phyloP scores from a whole-genome alignment of 2,888 invertebrate genomes.

The Tenthredo notha region DNA sequence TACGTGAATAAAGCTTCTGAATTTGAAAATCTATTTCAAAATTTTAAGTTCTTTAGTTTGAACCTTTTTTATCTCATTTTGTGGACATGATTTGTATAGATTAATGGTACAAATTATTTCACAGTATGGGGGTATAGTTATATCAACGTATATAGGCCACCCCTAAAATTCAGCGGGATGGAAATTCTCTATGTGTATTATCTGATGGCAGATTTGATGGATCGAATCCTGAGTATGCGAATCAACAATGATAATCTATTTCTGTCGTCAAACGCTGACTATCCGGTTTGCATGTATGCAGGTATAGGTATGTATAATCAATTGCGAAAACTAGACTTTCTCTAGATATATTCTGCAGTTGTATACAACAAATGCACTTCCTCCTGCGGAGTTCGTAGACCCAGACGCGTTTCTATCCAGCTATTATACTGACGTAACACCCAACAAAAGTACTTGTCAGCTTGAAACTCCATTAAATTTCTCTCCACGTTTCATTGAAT shows the following conservation, averaged over 20 bases:
- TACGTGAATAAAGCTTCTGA: too few species aligned
- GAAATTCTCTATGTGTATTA: neutral
- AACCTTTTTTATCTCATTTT: too few species aligned
- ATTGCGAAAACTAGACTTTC: neutral
- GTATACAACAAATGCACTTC: slow-evolving; percentile 26
- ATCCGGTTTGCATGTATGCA: neutral
- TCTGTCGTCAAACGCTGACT: neutral
- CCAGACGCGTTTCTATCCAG: slow-evolving; percentile 30
- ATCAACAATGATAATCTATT: neutral
- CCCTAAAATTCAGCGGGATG: neutral
- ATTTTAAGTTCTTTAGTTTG: too few species aligned
- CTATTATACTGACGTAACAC: slow-evolving; percentile 40
- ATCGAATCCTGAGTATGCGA: neutral
- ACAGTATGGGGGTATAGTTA: too few species aligned
- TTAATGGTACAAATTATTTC: too few species aligned
- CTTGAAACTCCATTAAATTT: slow-evolving; percentile 39
- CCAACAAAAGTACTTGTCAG: slow-evolving; percentile 46
- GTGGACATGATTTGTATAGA: too few species aligned
- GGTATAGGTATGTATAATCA: neutral
- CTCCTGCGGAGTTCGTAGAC: slow-evolving; percentile 31
- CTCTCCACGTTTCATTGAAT: slow-evolving; percentile 38
- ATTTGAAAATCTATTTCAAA: too few species aligned
- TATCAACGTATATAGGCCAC: too few species aligned
- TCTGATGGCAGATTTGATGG: neutral
- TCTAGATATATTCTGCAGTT: slow-evolving; percentile 8